Base-by-base conservation (phyloP, 1,140 invertebrate genomes). In the Drosophila arawakana region DNA sequence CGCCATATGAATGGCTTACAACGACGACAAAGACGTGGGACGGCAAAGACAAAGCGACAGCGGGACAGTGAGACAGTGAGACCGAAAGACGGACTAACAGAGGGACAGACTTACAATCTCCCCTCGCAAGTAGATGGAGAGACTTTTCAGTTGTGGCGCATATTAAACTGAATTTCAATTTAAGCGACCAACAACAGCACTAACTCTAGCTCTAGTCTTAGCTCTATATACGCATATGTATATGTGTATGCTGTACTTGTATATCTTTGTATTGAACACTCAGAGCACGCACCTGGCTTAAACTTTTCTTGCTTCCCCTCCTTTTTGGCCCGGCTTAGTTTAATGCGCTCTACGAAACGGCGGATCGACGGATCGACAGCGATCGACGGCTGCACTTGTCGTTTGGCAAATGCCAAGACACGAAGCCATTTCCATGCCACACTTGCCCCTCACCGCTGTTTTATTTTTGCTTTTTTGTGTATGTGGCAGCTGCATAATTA, bases 401-500 rank as follows among this genome's bases (percentile, higher is more conserved):
- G 83, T 70, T 88, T 54, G 75, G 43, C 76, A 86, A 86, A 86
- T 86, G 82, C 83, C 82, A 86, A 86, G 73, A 72, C 78, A 62
- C 60, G 55, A 58, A 58, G 55, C 55, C 13, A 78, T 61, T 82
- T 30, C 80, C 80, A 78, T 73, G 75, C 75, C 63, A 76, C 69
- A 76, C 46, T 72, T 61, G 30, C 18, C 70, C 43, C 39, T 39
- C 15, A 46, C 25, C 2, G 11, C 43, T 55, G 25, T n/a, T 10
- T 15, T 15, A 0, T 47, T 50, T 30, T 41, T 15, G 9, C 18
- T 47, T 25, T 34, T 39, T 21, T 65, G 66, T 69, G 82, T 86
- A 86, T 86, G 81, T 81, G 83, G 79, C 82, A 86, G 83, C 82
- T 86, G 82, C 82, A 86, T 86, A 86, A 86, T 86, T 86, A 86